phyloP scores from a whole-genome alignment of 2,888 invertebrate genomes.

The Drosophila meridionalis region DNA sequence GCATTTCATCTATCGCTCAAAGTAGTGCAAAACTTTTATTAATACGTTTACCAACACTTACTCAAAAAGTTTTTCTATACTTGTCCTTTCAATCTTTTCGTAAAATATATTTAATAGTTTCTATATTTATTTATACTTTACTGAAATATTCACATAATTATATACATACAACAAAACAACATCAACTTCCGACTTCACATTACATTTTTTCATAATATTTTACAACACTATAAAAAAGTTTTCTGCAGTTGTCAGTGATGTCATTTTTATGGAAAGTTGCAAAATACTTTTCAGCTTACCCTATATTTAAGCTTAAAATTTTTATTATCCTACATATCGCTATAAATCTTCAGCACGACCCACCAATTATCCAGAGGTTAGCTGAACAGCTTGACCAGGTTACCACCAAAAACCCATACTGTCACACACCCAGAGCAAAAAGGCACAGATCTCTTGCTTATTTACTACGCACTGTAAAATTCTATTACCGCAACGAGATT shows the following conservation, averaged over 20 bases:
- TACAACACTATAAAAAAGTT: not conserved
- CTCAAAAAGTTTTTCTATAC: not conserved
- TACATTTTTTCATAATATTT: not conserved
- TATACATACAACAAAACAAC: not conserved
- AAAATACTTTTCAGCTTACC: not conserved
- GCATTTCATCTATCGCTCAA: too few relatives aligned
- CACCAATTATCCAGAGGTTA: conserved; percentile 12
- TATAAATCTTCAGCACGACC: conserved; percentile 28
- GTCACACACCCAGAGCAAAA: conserved; percentile 2
- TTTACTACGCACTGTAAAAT: conserved; percentile 62
- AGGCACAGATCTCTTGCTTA: conserved; percentile 35
- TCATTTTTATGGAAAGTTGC: not conserved
- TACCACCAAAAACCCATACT: conserved; percentile 20
- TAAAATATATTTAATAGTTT: not conserved
- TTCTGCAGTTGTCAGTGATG: not conserved
- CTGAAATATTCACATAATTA: not conserved
- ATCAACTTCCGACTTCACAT: not conserved
- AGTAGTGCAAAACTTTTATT: not conserved
- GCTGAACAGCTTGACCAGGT: conserved; percentile 24
- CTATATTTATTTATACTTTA: not conserved
- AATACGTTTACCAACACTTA: not conserved
- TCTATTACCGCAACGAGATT: conserved; percentile 66
- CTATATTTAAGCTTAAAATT: conserved; percentile 13
- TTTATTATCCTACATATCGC: conserved; percentile 18
- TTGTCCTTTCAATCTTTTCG: not conserved